Evolutionary conservation across 2,797 vertebrate genomes (phyloP).

Genomic region (Pseudochaenichthys georgianus): DNA sequence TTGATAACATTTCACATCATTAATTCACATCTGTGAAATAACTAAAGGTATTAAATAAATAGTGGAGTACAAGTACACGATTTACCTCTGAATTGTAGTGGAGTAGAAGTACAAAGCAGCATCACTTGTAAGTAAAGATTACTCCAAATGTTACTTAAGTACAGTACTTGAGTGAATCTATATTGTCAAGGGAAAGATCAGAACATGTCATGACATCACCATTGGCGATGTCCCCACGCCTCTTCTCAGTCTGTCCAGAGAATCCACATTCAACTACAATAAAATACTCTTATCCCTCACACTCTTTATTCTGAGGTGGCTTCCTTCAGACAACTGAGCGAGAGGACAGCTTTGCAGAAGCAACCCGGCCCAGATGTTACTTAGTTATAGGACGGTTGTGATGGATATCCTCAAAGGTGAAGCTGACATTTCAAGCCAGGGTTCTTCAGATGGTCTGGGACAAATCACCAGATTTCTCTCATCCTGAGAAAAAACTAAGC

Average conservation of each 20-base stretch:
- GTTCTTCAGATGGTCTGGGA: conserved; percentile 27
- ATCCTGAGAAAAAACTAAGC: conserved; percentile 16
- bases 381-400: conserved; percentile 16
- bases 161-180: too few species aligned
- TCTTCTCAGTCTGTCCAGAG: conserved; percentile 44
- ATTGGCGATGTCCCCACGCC: conserved; percentile 42
- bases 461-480: conserved; percentile 5
- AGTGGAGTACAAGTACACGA: too few species aligned
- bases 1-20: too few species aligned
- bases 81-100: too few species aligned
- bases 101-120: too few species aligned
- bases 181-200: conserved; percentile 13
- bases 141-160: too few species aligned
- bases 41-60: too few species aligned
- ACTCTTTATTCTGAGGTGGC: conserved; percentile 35
- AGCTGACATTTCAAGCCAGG: conserved; percentile 28
- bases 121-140: too few species aligned
- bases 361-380: conserved; percentile 19
- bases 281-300: conserved; percentile 28
- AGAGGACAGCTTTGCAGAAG: conserved; percentile 34
- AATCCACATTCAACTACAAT: conserved; percentile 37
- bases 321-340: conserved; percentile 10
- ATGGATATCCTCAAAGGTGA: conserved; percentile 26
- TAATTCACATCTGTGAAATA: too few species aligned
- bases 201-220: conserved; percentile 54